Conservation (phyloP, 2,888 invertebrate species). For the Hemaris fuciformis region DNA sequence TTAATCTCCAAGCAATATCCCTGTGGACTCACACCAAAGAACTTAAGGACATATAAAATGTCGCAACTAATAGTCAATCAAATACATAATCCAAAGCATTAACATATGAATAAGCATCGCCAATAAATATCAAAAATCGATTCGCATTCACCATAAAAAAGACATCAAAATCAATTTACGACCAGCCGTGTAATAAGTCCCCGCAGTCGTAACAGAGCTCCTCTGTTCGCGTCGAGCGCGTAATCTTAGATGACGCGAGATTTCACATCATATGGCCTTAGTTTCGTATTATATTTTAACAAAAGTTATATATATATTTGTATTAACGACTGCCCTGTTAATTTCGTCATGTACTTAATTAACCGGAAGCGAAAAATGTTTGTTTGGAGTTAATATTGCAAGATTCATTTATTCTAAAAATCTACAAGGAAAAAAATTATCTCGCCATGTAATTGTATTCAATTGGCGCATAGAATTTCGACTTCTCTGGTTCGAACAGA, state of each 20-base stretch:
- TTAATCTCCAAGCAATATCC: background rate
- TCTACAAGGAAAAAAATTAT: no score
- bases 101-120: conserved; percentile 71
- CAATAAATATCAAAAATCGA: conserved; percentile 70
- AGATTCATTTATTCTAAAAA: no score
- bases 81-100: conserved; percentile 58
- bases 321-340: no score
- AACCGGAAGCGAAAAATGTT: no score
- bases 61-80: conserved; percentile 34
- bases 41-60: background rate
- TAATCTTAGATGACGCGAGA: conserved; percentile 52
- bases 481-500: no score
- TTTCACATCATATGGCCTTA: conserved; percentile 27
- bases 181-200: conserved; percentile 53
- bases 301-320: background rate
- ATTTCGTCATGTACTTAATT: no score
- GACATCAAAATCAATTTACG: conserved; percentile 76
- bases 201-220: conserved; percentile 46
- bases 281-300: background rate
- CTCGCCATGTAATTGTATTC: no score
- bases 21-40: background rate
- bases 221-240: conserved; percentile 49
- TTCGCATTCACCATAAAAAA: conserved; percentile 65
- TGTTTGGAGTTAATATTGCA: no score
- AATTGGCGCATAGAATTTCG: no score